These are phyloP conservation scores for Heliconius congener DNA, from an alignment of 1,140 invertebrate genomes.

Conservation along the genomic window DNA sequence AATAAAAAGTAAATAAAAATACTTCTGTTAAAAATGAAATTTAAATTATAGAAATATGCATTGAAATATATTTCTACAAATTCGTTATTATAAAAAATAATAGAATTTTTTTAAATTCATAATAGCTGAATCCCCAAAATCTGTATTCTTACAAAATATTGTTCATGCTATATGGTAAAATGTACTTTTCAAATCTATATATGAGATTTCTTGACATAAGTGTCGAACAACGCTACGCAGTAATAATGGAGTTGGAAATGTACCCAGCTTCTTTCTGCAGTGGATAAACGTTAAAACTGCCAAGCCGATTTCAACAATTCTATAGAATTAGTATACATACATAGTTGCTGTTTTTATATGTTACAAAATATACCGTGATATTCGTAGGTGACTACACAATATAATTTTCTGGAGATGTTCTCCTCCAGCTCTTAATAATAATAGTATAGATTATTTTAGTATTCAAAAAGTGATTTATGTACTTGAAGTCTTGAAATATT, in stretches of 20 bases:
- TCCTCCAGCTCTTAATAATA: too few species aligned
- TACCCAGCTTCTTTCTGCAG: neutral
- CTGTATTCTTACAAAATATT: neutral
- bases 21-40: neutral
- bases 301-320: too few species aligned
- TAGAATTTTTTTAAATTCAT: neutral
- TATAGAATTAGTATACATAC: too few species aligned
- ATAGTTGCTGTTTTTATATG: too few species aligned
- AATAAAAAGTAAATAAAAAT: too few species aligned
- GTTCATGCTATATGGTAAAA: neutral
- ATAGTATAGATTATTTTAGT: neutral
- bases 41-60: neutral
- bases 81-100: neutral
- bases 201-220: neutral
- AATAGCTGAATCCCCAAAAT: neutral
- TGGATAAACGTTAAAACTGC: too few species aligned
- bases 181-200: neutral
- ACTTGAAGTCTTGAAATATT: neutral
- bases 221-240: neutral
- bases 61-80: neutral
- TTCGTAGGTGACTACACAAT: too few species aligned
- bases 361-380: too few species aligned
- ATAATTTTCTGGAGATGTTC: too few species aligned
- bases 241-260: neutral
- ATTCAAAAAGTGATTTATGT: constrained; percentile 1